Conservation (phyloP, 2,888 invertebrate genomes). For the Tenthredo mesomela region DNA sequence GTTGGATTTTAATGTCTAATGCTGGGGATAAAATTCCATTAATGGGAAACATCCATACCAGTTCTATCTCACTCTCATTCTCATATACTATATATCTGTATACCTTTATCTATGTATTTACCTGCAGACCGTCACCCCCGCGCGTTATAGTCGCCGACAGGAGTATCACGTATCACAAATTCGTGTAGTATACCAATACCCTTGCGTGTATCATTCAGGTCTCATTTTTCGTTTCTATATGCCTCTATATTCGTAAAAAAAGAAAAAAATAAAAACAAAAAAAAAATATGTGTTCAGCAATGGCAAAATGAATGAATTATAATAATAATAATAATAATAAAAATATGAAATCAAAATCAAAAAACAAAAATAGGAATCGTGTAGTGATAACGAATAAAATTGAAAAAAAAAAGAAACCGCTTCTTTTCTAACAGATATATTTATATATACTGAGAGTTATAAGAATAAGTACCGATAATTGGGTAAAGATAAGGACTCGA, state of each 20-base stretch:
- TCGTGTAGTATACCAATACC: neutral
- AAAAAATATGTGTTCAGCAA: neutral
- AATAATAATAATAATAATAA: neutral
- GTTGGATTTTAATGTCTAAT: slow-evolving; percentile 45
- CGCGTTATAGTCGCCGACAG: slow-evolving; percentile 21
- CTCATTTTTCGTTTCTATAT: slow-evolving; percentile 13
- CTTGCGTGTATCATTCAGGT: neutral
- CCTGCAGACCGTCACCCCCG: slow-evolving; percentile 15
- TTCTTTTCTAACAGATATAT: no score
- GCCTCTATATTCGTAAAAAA: neutral
- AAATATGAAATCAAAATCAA: no score
- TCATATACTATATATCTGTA: neutral
- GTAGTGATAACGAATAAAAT: no score
- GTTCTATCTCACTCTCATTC: neutral
- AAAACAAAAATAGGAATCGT: no score
- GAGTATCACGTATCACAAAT: slow-evolving; percentile 41
- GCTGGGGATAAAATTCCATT: slow-evolving; percentile 47
- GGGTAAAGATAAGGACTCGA: neutral
- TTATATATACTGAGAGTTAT: neutral
- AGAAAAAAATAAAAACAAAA: neutral
- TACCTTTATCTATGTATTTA: neutral
- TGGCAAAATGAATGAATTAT: neutral
- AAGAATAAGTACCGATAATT: neutral
- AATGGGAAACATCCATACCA: slow-evolving; percentile 31
- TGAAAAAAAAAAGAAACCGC: no score